Evolutionary conservation across 1,140 invertebrate species (phyloP).

Genomic region (Achroia grisella): DNA sequence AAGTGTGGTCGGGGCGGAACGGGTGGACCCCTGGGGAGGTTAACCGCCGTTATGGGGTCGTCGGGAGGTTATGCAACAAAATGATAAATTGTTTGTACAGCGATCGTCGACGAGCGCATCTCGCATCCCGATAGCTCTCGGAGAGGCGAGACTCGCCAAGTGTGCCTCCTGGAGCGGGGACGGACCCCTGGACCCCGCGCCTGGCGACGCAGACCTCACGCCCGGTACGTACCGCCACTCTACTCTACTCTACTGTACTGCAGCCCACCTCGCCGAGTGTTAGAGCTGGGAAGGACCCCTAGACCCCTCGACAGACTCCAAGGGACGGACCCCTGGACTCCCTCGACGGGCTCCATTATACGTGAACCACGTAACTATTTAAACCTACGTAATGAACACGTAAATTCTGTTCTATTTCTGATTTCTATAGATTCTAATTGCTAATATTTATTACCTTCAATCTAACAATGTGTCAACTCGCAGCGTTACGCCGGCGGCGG

Average conservation of each 20-base stretch:
- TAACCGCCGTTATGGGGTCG: too few species aligned
- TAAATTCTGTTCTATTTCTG: too few species aligned
- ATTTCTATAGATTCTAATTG: too few species aligned
- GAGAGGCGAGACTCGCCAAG: constrained; percentile 65
- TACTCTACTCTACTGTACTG: constrained; percentile 1
- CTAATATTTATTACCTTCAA: too few species aligned
- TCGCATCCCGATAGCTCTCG: constrained; percentile 44
- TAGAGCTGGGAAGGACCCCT: constrained; percentile 61
- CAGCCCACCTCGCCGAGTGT: constrained; percentile 69
- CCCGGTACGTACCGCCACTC: constrained; percentile 32
- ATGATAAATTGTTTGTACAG: constrained; percentile 9
- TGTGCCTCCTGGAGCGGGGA: constrained; percentile 75
- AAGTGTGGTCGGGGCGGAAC: too few species aligned
- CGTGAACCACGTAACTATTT: too few species aligned
- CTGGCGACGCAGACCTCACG: constrained; percentile 20
- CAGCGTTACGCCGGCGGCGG: constrained; percentile 76
- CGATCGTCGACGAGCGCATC: constrained; percentile 52
- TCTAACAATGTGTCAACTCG: not conserved
- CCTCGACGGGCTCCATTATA: not conserved
- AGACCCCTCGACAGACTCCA: not conserved
- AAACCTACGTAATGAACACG: too few species aligned
- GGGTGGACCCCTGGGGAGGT: too few species aligned
- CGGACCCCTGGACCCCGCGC: constrained; percentile 25
- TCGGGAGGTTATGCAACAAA: too few species aligned
- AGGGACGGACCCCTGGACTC: constrained; percentile 22